A percentile compares a stretch with the other conserved stretches of the same genome.
Conservation (phyloP, 2,113 vertebrate species). For the Hydrolagus affinis region DNA sequence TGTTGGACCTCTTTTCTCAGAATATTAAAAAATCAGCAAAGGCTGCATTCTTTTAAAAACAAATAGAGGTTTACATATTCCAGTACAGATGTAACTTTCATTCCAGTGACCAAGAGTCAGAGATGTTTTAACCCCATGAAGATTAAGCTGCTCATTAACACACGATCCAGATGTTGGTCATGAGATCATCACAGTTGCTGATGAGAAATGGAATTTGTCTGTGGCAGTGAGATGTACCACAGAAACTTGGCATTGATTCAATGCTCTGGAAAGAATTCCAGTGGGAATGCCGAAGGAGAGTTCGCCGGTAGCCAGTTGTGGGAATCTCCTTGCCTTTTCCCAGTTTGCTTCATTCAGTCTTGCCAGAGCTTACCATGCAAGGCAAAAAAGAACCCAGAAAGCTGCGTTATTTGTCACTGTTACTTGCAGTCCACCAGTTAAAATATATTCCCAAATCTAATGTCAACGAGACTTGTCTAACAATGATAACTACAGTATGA, state of each 20-base stretch:
- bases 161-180: neutral
- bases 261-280: neutral
- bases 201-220: neutral
- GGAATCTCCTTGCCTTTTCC: neutral
- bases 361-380: neutral
- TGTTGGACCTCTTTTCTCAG: neutral
- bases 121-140: neutral
- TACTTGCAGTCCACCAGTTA: neutral
- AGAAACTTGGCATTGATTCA: neutral
- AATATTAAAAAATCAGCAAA: neutral
- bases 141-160: neutral
- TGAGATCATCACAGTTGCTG: neutral
- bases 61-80: neutral
- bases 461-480: neutral
- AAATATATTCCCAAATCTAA: neutral
- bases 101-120: neutral
- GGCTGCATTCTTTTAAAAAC: neutral
- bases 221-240: neutral
- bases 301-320: neutral
- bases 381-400: neutral
- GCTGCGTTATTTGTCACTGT: neutral
- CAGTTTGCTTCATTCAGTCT: too few relatives aligned
- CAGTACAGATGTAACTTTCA: neutral
- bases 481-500: neutral
- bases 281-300: neutral